Evolutionary conservation across 2,888 invertebrate genomes (phyloP), one percentile per base, ranked within the genome.

Genomic region (Eudemis profundana): DNA sequence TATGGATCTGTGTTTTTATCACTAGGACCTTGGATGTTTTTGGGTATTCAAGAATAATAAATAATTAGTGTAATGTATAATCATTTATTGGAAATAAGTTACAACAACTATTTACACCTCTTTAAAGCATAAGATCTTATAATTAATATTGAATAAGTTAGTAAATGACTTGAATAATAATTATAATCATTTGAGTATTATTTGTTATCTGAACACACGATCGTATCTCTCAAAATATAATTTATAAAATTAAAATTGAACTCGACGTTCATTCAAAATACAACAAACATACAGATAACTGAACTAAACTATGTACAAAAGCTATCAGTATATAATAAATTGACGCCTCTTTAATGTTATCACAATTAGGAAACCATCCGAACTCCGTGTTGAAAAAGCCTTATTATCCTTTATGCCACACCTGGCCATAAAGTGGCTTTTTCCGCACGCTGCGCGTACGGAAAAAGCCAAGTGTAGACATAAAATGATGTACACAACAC

Each of bases 221-320:
- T n/a, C 17, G 50, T 19, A 61, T 50, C 36, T 47, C 50, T 40
- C 23, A 42, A 38, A 51, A 33, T 8, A 33, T 33, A 8, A 23
- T 8, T 33, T 19, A 29, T 47, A 15, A 62, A 21, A 44, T 10
- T 15, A 46, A 53, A 57, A 57, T 51, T 33, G n/a, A 68, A 64
- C 73, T 49, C 67, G 64, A 27, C 71, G 42, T 56, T 56, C 56
- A n/a, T 54, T 40, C 23, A 56, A 29, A 19, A 40, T 42, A 54
- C 15, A 56, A 10, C 38, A 23, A 54, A 17, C 27, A 29, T 42
- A 54, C 12, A 14, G 21, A 14, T 54, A 40, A 40, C 40, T 3
- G 38, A 12, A 42, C 17, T 19, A 40, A 27, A 54, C 23, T 54
- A 56, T 56, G 7, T 56, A 56, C 54, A 56, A 29, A 42, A 56